Conservation (phyloP, 2,888 invertebrate genomes). For the Drosophila putrida region DNA sequence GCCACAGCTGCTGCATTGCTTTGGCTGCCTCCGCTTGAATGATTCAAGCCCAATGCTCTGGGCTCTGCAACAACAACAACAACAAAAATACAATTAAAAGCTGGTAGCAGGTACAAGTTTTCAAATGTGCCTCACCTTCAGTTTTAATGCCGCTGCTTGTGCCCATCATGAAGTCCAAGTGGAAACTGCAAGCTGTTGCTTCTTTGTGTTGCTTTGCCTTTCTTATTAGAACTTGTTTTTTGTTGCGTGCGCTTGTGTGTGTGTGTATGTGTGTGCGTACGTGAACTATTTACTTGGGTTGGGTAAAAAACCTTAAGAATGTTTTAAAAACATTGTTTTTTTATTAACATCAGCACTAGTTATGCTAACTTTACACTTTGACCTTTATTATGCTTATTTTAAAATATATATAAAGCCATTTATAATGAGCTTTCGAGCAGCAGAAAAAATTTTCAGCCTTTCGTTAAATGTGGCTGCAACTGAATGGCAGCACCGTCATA, state of each 20-base stretch:
- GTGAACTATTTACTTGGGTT: constrained; percentile 46
- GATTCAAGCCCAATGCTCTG: constrained; percentile 63
- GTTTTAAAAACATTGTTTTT: constrained; percentile 40
- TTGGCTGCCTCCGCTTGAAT: constrained; percentile 47
- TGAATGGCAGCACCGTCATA: constrained; percentile 29
- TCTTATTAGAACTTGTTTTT: constrained; percentile 73
- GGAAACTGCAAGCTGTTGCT: constrained; percentile 66
- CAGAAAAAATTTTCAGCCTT: constrained; percentile 38
- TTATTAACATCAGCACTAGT: background rate
- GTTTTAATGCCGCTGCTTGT: constrained; percentile 80
- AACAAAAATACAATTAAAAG: constrained; percentile 26
- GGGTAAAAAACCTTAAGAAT: constrained; percentile 9
- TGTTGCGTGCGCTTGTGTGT: constrained; percentile 36
- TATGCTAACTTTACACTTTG: constrained; percentile 29
- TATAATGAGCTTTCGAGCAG: constrained; percentile 46
- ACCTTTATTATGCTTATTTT: constrained; percentile 17
- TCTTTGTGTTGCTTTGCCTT: constrained; percentile 57
- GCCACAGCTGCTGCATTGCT: constrained; percentile 45
- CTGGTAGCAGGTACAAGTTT: constrained; percentile 29
- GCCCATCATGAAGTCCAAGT: constrained; percentile 57
- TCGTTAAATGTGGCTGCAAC: constrained; percentile 15
- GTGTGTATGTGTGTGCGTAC: constrained; percentile 37
- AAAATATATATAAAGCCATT: constrained; percentile 36
- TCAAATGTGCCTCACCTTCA: constrained; percentile 73
- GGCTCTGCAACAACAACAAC: constrained; percentile 49